These are phyloP conservation scores for Carlito syrichta DNA, from an alignment of 2,113 vertebrate species.

Conservation along the genomic window DNA sequence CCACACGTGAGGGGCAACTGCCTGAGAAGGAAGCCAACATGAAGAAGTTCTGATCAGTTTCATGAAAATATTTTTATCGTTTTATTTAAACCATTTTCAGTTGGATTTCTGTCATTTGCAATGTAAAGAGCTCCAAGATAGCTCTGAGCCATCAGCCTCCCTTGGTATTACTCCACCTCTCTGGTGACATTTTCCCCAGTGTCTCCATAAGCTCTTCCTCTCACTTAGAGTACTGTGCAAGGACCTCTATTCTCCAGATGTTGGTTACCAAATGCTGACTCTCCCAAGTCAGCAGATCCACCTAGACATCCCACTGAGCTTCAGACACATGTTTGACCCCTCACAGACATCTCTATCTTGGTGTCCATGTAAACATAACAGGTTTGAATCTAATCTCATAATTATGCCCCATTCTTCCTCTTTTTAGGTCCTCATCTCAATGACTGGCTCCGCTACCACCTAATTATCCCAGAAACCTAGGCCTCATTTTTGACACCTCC, in stretches of 20 bases:
- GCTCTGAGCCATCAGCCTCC: neutral
- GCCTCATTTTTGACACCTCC: neutral
- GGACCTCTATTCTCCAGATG: neutral
- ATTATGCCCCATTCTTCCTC: neutral
- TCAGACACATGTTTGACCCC: neutral
- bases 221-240: neutral
- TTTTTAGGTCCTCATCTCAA: neutral
- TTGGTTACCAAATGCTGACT: neutral
- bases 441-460: neutral
- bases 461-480: neutral
- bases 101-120: neutral
- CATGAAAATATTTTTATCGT: neutral
- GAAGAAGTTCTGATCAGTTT: neutral
- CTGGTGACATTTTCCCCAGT: neutral
- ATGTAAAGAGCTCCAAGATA: neutral
- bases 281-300: neutral
- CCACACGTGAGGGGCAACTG: neutral
- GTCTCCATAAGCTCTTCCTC: neutral
- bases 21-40: neutral
- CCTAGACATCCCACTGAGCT: neutral
- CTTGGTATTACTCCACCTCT: neutral
- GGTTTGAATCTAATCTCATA: neutral
- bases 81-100: neutral
- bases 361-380: neutral
- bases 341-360: neutral